Evolutionary conservation across 2,888 invertebrate species (phyloP).

Genomic region (Acanthosoma haemorrhoidale): DNA sequence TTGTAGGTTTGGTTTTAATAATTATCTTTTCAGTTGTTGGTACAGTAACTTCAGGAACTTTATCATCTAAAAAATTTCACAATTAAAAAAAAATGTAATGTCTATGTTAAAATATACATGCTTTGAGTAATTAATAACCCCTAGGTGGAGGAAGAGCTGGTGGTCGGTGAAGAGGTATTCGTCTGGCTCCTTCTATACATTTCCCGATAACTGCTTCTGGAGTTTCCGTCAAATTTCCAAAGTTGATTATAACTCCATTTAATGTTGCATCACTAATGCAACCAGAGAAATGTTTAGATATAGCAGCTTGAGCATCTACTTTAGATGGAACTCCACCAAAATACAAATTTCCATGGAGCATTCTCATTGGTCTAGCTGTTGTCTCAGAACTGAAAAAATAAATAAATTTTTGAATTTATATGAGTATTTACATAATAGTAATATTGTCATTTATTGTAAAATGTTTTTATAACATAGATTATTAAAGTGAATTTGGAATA

Average conservation of each 20-base stretch:
- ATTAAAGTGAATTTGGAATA: too few species aligned
- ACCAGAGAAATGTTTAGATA: slow-evolving; percentile 67
- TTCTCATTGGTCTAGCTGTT: slow-evolving; percentile 56
- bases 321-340: slow-evolving; percentile 73
- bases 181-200: slow-evolving; percentile 48
- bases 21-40: neutral
- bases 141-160: slow-evolving; percentile 47
- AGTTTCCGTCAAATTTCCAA: slow-evolving; percentile 62
- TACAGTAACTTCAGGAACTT: neutral
- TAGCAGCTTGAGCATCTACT: slow-evolving; percentile 46
- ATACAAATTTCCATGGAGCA: slow-evolving; percentile 67
- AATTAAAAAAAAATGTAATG: neutral
- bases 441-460: too few species aligned
- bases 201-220: slow-evolving; percentile 57
- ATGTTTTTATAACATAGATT: too few species aligned
- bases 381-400: slow-evolving; percentile 47
- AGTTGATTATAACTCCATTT: slow-evolving; percentile 74
- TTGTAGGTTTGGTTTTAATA: neutral
- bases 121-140: slow-evolving; percentile 16
- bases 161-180: slow-evolving; percentile 41
- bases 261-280: slow-evolving; percentile 91
- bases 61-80: neutral
- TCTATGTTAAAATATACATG: neutral
- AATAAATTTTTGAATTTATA: neutral
- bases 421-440: neutral